Evolutionary conservation across 2,797 vertebrate genomes (phyloP).

Genomic region (Tachyglossus aculeatus): DNA sequence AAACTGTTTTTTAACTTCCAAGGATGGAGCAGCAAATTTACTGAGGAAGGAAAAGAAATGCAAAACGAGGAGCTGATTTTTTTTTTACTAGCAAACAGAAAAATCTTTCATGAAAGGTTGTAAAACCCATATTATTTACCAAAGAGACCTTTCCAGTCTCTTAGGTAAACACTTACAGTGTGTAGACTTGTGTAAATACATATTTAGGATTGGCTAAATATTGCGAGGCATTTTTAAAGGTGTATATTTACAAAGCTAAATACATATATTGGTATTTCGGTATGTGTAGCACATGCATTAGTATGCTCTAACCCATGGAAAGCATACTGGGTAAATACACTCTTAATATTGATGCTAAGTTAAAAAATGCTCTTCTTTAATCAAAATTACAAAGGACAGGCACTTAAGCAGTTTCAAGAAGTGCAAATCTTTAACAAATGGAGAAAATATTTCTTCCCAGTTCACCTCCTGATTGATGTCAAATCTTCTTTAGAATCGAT

Average conservation of each 20-base stretch:
- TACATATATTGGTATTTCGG: slow-evolving; percentile 62
- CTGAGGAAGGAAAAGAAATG: slow-evolving; percentile 46
- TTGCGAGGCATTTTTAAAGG: slow-evolving; percentile 68
- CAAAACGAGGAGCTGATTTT: slow-evolving; percentile 56
- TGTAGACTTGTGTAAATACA: slow-evolving; percentile 72
- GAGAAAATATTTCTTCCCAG: background rate
- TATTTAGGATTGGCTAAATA: slow-evolving; percentile 72
- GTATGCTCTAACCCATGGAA: slow-evolving; percentile 23
- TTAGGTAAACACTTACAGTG: slow-evolving; percentile 71
- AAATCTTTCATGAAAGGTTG: slow-evolving; percentile 65
- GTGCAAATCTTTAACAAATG: slow-evolving; percentile 2
- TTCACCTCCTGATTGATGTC: slow-evolving; percentile 3
- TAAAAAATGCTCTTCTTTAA: slow-evolving; percentile 51
- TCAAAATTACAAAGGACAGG: slow-evolving; percentile 37
- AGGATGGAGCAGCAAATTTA: slow-evolving; percentile 52
- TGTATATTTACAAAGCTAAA: slow-evolving; percentile 75
- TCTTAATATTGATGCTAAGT: background rate
- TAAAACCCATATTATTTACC: slow-evolving; percentile 67
- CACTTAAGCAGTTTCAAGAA: slow-evolving; percentile 43
- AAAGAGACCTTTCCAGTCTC: slow-evolving; percentile 70
- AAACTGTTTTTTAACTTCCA: too few relatives aligned
- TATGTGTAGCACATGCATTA: slow-evolving; percentile 44
- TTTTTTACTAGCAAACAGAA: slow-evolving; percentile 67
- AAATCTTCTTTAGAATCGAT: slow-evolving; percentile 16
- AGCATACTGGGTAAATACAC: background rate